phyloP scores from a whole-genome alignment of 92 coral and sea anemone species.

The Bergia puertoricense region DNA sequence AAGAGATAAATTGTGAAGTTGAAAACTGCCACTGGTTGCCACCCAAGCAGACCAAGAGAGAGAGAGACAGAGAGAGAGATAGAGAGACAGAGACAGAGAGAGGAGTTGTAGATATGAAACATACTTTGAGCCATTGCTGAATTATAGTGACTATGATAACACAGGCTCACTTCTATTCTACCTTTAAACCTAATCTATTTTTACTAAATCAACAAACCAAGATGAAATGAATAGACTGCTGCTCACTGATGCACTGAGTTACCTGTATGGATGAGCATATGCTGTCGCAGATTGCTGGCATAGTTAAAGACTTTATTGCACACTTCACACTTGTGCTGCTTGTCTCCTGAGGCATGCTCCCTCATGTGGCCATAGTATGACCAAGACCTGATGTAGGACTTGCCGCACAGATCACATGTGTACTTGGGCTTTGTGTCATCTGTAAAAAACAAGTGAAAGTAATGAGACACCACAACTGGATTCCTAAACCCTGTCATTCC shows the following conservation, averaged over 20 bases:
- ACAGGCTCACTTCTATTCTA: no score
- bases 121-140: no score
- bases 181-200: no score
- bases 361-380: constrained; percentile 99
- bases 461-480: not conserved
- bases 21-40: no score
- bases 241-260: not conserved
- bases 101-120: no score
- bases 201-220: no score
- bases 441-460: constrained; percentile 41
- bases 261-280: constrained; percentile 99
- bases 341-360: constrained; percentile 98
- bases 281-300: constrained; percentile 98
- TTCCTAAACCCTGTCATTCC: no score
- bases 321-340: constrained; percentile 96
- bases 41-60: no score
- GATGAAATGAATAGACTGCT: not conserved
- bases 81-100: no score
- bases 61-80: no score
- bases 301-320: constrained; percentile 97
- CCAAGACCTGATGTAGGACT: constrained; percentile 98
- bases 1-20: no score
- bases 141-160: no score
- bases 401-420: constrained; percentile 98
- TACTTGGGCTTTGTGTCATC: constrained; percentile 95